phyloP scores from a whole-genome alignment of 2,797 vertebrate species.

The Pseudomugil tenellus region DNA sequence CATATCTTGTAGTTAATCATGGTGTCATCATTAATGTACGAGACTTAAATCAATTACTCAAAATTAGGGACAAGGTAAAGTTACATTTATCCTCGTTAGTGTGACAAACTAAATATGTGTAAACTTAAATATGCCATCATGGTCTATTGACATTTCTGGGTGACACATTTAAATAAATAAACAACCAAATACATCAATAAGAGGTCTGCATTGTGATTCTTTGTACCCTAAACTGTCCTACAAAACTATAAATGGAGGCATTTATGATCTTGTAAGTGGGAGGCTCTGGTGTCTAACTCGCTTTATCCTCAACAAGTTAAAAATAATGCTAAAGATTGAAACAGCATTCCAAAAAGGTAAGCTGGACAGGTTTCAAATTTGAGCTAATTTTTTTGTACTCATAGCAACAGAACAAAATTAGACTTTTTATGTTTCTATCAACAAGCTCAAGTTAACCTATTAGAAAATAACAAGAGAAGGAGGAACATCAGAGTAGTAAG shows the following conservation, averaged over 20 bases:
- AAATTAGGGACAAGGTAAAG: neutral
- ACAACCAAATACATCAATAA: too few relatives aligned
- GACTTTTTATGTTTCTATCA: neutral
- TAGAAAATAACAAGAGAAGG: neutral
- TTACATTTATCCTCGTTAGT: neutral
- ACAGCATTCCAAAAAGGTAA: neutral
- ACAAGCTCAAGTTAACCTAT: neutral
- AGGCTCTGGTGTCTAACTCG: neutral
- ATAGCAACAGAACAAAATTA: neutral
- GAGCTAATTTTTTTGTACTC: neutral
- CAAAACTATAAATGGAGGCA: neutral
- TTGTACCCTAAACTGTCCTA: too few relatives aligned
- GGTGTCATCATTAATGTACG: neutral
- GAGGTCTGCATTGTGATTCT: too few relatives aligned
- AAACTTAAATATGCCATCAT: too few relatives aligned
- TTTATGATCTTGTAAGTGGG: neutral
- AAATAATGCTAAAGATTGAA: neutral
- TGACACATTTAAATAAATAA: too few relatives aligned
- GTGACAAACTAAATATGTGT: neutral
- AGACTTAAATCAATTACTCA: neutral
- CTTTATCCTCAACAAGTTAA: neutral
- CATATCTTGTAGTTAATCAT: neutral
- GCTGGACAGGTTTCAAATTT: neutral
- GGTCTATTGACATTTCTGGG: too few relatives aligned
- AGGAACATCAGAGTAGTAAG: neutral